Evolutionary conservation across 2,113 vertebrate genomes (phyloP).

Genomic region (Dipodomys ordii): DNA sequence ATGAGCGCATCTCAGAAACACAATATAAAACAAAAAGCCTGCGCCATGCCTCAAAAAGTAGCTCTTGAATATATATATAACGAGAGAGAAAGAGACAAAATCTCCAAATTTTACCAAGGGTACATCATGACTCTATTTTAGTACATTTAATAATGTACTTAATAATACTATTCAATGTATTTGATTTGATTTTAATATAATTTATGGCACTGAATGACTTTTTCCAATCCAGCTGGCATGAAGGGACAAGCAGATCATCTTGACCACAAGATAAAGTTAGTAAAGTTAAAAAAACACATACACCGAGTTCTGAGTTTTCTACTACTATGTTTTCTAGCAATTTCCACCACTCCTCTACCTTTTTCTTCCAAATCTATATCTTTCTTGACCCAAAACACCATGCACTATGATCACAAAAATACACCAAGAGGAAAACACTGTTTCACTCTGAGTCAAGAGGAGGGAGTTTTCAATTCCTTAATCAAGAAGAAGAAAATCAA

Average conservation of each 20-base stretch:
- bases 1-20: no score
- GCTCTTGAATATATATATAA: no score
- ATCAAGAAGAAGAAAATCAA: background rate
- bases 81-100: no score
- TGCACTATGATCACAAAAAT: background rate
- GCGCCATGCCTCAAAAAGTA: no score
- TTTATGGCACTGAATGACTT: background rate
- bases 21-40: no score
- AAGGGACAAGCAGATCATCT: conserved; percentile 46
- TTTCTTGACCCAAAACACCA: background rate
- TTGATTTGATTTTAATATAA: background rate
- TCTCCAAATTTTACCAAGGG: background rate
- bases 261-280: conserved; percentile 21
- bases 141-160: background rate
- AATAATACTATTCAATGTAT: background rate
- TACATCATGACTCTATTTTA: background rate
- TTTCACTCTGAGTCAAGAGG: rapidly evolving
- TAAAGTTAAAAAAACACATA: background rate
- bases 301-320: background rate
- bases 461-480: background rate
- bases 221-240: background rate
- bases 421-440: background rate
- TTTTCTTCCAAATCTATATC: background rate
- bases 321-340: background rate
- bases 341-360: background rate